Evolutionary conservation across 92 coral and sea anemone genomes (phyloP).

Genomic region (Umimayanthus chanpuru): DNA sequence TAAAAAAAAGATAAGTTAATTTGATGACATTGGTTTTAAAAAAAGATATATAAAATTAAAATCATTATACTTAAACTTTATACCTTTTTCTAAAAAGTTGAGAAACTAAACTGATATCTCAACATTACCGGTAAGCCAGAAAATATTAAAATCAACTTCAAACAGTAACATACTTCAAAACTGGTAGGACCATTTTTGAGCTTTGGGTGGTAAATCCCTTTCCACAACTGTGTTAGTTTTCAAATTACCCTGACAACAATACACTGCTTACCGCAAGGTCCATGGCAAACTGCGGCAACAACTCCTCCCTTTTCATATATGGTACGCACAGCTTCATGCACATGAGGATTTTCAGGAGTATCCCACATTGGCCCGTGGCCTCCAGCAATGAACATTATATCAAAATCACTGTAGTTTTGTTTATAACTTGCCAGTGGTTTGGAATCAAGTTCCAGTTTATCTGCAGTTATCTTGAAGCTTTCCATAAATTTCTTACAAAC

Average conservation of each 20-base stretch:
- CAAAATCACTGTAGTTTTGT: conserved; percentile 61
- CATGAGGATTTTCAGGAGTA: conserved; percentile 59
- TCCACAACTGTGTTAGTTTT: background rate
- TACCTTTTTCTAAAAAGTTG: too few species aligned
- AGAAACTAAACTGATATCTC: too few species aligned
- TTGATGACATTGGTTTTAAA: too few species aligned
- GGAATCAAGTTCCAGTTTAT: conserved; percentile 46
- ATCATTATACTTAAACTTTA: too few species aligned
- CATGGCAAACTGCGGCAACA: conserved; percentile 89
- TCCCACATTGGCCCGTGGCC: conserved; percentile 99
- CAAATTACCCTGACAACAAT: background rate
- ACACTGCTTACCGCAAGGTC: conserved; percentile 79
- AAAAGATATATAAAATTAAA: too few species aligned
- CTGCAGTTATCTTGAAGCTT: conserved; percentile 55
- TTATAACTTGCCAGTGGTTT: conserved; percentile 58
- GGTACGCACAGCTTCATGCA: conserved; percentile 71
- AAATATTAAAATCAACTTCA: too few species aligned
- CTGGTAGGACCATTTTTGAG: background rate
- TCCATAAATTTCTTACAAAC: conserved; percentile 71
- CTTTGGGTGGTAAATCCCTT: background rate
- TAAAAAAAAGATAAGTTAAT: too few species aligned
- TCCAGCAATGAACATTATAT: conserved; percentile 83
- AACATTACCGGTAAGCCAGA: too few species aligned
- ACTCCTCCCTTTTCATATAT: conserved; percentile 93
- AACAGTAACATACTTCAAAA: background rate